A percentile compares a stretch with the other conserved stretches of the same genome.
These are phyloP conservation scores for Oryzaephilus surinamensis DNA, from an alignment of 1,140 invertebrate species.

Conservation along the genomic window DNA sequence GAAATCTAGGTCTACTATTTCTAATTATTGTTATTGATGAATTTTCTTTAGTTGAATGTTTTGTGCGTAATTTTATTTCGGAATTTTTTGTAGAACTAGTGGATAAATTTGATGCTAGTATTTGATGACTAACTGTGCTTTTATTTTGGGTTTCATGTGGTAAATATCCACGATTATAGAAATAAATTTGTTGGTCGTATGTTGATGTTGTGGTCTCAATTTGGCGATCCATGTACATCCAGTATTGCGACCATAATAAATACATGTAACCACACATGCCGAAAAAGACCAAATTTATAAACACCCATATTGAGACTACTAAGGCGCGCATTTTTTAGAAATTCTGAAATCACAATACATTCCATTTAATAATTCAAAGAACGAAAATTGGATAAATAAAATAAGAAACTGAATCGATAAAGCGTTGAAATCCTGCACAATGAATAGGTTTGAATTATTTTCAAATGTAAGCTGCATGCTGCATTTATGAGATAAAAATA, in stretches of 20 bases:
- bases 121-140: slow-evolving; percentile 2
- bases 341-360: too few relatives aligned
- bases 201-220: slow-evolving; percentile 32
- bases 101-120: too few relatives aligned
- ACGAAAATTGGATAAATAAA: too few relatives aligned
- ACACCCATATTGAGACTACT: slow-evolving; percentile 56
- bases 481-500: too few relatives aligned
- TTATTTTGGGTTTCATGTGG: slow-evolving; percentile 21
- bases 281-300: slow-evolving; percentile 56
- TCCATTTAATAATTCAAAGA: too few relatives aligned
- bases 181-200: slow-evolving; percentile 34
- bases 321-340: slow-evolving; percentile 45
- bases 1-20: slow-evolving; percentile 44
- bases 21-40: slow-evolving; percentile 30
- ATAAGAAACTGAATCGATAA: too few relatives aligned
- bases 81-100: slow-evolving; percentile 4
- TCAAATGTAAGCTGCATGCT: too few relatives aligned
- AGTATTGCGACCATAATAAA: slow-evolving; percentile 58
- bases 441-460: too few relatives aligned
- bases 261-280: slow-evolving; percentile 62
- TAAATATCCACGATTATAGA: slow-evolving; percentile 31
- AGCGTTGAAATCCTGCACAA: too few relatives aligned
- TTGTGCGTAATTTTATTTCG: slow-evolving; percentile 24
- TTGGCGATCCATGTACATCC: slow-evolving; percentile 46
- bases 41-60: slow-evolving; percentile 30